A percentile compares a stretch with the other conserved stretches of the same genome.
Conservation (phyloP, 2,888 invertebrate species). For the Venustoraphidia nigricollis region DNA sequence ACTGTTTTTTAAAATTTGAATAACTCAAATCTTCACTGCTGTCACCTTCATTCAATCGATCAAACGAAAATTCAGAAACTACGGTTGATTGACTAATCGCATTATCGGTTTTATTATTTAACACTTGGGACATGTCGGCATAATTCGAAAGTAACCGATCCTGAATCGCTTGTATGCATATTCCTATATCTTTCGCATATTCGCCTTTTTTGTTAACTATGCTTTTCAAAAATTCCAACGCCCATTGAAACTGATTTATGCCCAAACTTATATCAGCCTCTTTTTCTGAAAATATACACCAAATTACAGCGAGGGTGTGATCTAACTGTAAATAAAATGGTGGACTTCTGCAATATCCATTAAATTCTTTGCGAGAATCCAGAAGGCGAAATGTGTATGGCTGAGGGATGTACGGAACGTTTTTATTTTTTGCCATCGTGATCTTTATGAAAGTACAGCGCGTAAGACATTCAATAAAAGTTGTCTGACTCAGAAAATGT, state of each 20-base stretch:
- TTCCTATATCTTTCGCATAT: constrained; percentile 23
- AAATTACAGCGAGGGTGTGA: constrained; percentile 28
- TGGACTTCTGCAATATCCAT: constrained; percentile 20
- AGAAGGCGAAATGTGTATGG: constrained; percentile 24
- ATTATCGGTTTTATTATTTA: too few species aligned
- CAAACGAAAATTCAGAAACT: too few species aligned
- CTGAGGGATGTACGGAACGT: constrained; percentile 17
- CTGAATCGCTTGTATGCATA: constrained; percentile 24
- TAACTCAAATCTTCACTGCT: background rate
- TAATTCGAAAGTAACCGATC: constrained; percentile 25
- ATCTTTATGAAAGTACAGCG: background rate
- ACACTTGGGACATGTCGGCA: constrained; percentile 17
- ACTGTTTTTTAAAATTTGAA: background rate
- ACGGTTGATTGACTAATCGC: too few species aligned
- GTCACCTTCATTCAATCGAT: background rate
- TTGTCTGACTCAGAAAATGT: too few species aligned
- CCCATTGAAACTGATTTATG: constrained; percentile 29
- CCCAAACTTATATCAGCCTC: constrained; percentile 17
- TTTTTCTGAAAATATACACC: constrained; percentile 24
- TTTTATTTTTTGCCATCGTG: constrained; percentile 1
- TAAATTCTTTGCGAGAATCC: constrained; percentile 12
- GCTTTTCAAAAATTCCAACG: constrained; percentile 24
- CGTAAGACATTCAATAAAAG: too few species aligned
- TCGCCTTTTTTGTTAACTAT: constrained; percentile 22
- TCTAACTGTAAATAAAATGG: constrained; percentile 27